Conservation (phyloP, 2,113 vertebrate species). For the Anas platyrhynchos region DNA sequence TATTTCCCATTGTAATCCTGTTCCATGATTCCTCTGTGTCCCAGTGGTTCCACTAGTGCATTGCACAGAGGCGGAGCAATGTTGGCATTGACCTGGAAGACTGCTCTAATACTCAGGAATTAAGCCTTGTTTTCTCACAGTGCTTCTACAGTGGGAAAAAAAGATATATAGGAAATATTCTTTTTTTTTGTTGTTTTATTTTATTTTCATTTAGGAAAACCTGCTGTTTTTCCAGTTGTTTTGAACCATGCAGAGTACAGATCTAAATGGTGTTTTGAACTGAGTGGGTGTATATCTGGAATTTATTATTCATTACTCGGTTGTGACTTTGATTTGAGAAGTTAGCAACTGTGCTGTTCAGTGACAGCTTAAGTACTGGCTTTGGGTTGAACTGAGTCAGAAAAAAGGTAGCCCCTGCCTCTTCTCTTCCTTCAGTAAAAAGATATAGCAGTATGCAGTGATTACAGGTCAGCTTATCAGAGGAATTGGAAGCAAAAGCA, state of each 20-base stretch:
- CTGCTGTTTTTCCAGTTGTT: background rate
- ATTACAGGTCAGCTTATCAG: background rate
- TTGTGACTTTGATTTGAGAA: background rate
- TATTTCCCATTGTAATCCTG: background rate
- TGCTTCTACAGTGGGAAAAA: background rate
- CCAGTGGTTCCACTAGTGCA: background rate
- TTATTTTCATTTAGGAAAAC: background rate
- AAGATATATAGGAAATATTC: background rate
- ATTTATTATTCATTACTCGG: background rate
- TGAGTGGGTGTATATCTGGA: background rate
- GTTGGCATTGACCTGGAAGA: background rate
- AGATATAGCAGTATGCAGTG: background rate
- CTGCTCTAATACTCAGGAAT: background rate
- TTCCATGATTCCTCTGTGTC: background rate
- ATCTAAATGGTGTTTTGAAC: background rate
- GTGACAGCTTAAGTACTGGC: background rate
- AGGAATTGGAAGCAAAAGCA: background rate
- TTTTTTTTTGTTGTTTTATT: background rate
- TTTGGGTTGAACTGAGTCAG: background rate
- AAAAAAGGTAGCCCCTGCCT: background rate
- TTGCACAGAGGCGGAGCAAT: background rate
- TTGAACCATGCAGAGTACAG: background rate
- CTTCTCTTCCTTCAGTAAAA: background rate
- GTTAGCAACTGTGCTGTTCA: background rate
- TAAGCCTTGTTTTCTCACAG: background rate